phyloP scores from a whole-genome alignment of 2,888 invertebrate genomes.

The Drosophila ochracea region DNA sequence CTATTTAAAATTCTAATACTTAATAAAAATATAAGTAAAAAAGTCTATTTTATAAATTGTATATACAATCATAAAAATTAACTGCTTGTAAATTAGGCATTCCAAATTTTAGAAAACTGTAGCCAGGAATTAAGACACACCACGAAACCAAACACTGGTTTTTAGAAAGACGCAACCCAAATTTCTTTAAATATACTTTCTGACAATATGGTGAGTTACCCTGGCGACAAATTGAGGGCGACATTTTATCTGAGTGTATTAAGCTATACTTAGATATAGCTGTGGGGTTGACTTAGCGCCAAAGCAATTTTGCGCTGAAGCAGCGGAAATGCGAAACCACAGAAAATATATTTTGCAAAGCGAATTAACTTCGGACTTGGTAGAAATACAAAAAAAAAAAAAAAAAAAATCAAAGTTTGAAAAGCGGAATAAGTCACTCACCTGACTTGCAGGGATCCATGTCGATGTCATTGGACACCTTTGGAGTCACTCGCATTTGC shows the following conservation, averaged over 20 bases:
- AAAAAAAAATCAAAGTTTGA: neutral
- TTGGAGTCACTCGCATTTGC: slow-evolving; percentile 87
- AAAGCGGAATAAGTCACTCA: slow-evolving; percentile 85
- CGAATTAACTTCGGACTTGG: neutral
- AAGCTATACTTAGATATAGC: slow-evolving; percentile 4
- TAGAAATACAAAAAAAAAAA: too few relatives aligned
- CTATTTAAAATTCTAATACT: neutral
- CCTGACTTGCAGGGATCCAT: slow-evolving; percentile 95
- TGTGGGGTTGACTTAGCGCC: slow-evolving; percentile 42
- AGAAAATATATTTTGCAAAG: slow-evolving; percentile 10
- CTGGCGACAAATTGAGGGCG: neutral
- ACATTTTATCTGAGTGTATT: slow-evolving; percentile 1
- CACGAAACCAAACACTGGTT: too few relatives aligned
- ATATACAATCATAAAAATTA: neutral
- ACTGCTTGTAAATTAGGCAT: too few relatives aligned
- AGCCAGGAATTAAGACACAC: neutral
- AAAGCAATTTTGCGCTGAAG: slow-evolving; percentile 36
- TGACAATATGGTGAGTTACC: neutral
- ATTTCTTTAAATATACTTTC: neutral
- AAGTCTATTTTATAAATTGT: accelerated
- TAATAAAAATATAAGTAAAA: neutral
- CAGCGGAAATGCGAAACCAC: slow-evolving; percentile 30
- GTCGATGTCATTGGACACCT: slow-evolving; percentile 91
- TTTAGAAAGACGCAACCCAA: neutral
- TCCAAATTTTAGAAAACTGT: neutral